Conservation (phyloP, 2,113 vertebrate genomes). For the Coryphaenoides rupestris region DNA sequence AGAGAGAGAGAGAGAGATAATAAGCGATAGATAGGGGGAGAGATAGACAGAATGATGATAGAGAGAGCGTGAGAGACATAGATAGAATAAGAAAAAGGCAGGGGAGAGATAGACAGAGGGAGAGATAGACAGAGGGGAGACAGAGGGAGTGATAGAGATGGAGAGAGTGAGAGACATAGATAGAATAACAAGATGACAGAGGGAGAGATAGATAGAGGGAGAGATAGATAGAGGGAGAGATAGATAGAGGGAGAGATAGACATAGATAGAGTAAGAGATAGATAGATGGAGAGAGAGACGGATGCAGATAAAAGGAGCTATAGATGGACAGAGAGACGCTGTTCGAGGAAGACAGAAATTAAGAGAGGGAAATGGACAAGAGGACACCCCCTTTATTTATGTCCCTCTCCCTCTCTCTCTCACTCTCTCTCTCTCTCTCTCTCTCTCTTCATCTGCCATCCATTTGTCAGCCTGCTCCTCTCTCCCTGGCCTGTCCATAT, state of each 20-base stretch:
- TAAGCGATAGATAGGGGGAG: neutral
- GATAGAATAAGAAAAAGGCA: neutral
- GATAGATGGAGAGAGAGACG: too few relatives aligned
- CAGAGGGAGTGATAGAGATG: neutral
- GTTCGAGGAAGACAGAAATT: too few relatives aligned
- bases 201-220: too few relatives aligned
- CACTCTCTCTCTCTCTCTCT: neutral
- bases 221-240: neutral
- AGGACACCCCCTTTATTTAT: conserved; percentile 12
- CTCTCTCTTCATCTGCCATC: conserved; percentile 13
- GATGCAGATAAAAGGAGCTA: neutral
- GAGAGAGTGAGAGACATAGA: neutral
- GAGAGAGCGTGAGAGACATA: neutral
- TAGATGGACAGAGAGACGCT: neutral
- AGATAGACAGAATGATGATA: neutral
- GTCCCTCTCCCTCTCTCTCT: conserved; percentile 25
- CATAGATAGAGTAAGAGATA: neutral
- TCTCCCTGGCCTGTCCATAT: conserved; percentile 20
- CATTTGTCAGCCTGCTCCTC: conserved; percentile 21
- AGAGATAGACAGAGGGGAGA: neutral
- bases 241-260: neutral
- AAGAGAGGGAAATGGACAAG: neutral
- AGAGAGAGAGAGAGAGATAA: too few relatives aligned
- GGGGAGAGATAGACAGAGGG: neutral
- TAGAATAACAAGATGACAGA: too few relatives aligned